Conservation (phyloP, 2,113 vertebrate species). For the Callithrix jacchus region DNA sequence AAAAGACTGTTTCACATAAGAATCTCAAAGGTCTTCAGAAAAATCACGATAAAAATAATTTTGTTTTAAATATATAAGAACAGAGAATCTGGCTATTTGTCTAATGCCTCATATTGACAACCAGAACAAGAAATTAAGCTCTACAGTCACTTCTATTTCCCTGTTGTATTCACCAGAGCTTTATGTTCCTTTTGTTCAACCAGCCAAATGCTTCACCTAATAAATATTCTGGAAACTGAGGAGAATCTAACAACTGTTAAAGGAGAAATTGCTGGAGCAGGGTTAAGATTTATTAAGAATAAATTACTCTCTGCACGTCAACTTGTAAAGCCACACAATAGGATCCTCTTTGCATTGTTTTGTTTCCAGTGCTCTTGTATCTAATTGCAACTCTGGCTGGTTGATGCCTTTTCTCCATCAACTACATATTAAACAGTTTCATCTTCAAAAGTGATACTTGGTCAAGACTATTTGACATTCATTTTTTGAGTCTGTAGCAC, state of each 20-base stretch:
- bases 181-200: not conserved
- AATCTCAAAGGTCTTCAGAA: constrained; percentile 29
- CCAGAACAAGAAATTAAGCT: constrained; percentile 22
- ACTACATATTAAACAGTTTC: constrained; percentile 11
- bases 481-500: not conserved
- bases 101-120: not conserved
- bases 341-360: constrained; percentile 29
- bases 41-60: constrained; percentile 18
- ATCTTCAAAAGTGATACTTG: constrained; percentile 4
- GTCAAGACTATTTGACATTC: constrained; percentile 45
- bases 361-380: not conserved
- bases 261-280: not conserved
- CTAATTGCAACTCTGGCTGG: not conserved
- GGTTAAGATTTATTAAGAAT: constrained; percentile 10
- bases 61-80: constrained; percentile 29
- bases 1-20: not conserved
- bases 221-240: not conserved
- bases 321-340: not conserved
- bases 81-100: constrained; percentile 24
- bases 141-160: not conserved
- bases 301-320: not conserved
- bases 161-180: not conserved
- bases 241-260: not conserved
- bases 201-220: constrained; percentile 4
- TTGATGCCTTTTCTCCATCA: constrained; percentile 2